Base-by-base conservation (phyloP, 2,797 vertebrate genomes). In the Apogon hyalosoma region DNA sequence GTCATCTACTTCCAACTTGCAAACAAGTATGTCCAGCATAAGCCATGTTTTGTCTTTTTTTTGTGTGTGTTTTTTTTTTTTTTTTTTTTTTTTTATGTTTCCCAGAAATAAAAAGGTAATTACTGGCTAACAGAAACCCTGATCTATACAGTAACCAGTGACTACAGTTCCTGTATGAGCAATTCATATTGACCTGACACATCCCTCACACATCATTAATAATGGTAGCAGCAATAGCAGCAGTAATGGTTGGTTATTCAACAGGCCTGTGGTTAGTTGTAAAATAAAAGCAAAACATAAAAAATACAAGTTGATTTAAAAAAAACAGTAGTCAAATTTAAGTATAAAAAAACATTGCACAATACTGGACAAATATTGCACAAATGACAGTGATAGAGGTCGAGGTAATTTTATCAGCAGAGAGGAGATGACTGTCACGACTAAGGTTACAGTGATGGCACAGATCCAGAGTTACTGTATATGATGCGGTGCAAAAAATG, bases 111-210 rank as follows among this genome's bases (percentile, higher is more conserved):
- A 36, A 36, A 36, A 10, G 9, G 7, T 36, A 8, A 36, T 36
- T 36, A 36, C 33, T 10, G 9, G 33, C 33, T 36, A 2, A 36
- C 33, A 10, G 33, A 36, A 36, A 36, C 9, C 33, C 33, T 36
- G 33, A 36, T 36, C 7, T 48, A n/a, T 49, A 56, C 11, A 60
- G 50, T 45, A 52, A 72, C 38, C 12, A 9, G 64, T 39, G 16
- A 76, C 63, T 36, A 11, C 40, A 53, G 15, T 79, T 88, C 69
- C 63, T 11, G 63, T 69, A 79, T 21, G 63, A 74, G 45, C 43
- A 74, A 55, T 69, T 74, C 66, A 78, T 73, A 82, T 58, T 77
- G 80, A 84, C 59, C 39, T 28, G 54, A 77, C 53, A 53, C 52
- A 53, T 14, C 36, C 66, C 58, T 64, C 54, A 64, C 51, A 73